Conservation (phyloP, 2,888 invertebrate genomes). For the Clivina fossor region DNA sequence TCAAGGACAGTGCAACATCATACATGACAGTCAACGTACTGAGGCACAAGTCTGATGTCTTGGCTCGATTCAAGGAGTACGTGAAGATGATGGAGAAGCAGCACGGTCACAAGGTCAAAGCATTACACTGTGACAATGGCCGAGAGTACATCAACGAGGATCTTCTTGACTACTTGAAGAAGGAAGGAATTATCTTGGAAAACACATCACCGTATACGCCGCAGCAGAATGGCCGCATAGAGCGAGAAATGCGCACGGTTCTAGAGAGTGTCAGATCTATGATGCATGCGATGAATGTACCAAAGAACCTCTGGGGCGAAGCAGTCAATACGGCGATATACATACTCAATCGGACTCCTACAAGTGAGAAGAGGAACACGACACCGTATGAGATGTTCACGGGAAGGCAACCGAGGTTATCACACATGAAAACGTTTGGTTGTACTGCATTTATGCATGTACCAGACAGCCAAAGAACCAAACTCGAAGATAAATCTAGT, state of each 20-base stretch:
- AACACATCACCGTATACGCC: constrained; percentile 37
- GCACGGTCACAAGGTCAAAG: constrained; percentile 30
- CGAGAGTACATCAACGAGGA: constrained; percentile 36
- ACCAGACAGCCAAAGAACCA: constrained; percentile 27
- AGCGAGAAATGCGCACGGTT: constrained; percentile 44
- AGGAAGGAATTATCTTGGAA: constrained; percentile 18
- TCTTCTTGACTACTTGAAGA: constrained; percentile 31
- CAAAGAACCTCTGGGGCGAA: constrained; percentile 44
- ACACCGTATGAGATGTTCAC: constrained; percentile 40
- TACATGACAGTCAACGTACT: constrained; percentile 32
- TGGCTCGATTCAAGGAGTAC: constrained; percentile 31
- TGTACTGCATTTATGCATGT: constrained; percentile 30
- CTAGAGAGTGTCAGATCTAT: constrained; percentile 44
- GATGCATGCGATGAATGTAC: constrained; percentile 41
- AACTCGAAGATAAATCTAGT: constrained; percentile 31
- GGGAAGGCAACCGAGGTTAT: constrained; percentile 35
- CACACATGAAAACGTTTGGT: constrained; percentile 39
- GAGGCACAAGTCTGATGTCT: constrained; percentile 33
- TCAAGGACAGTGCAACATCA: constrained; percentile 36
- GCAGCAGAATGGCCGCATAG: constrained; percentile 43
- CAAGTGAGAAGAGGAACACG: constrained; percentile 13
- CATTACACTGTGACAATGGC: constrained; percentile 40
- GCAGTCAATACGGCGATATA: constrained; percentile 43
- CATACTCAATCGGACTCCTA: constrained; percentile 40
- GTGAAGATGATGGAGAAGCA: constrained; percentile 32